A percentile compares a stretch with the other conserved stretches of the same genome.
These are phyloP conservation scores for Cricetomys ansorgei DNA, from an alignment of 2,113 vertebrate species.

Conservation along the genomic window DNA sequence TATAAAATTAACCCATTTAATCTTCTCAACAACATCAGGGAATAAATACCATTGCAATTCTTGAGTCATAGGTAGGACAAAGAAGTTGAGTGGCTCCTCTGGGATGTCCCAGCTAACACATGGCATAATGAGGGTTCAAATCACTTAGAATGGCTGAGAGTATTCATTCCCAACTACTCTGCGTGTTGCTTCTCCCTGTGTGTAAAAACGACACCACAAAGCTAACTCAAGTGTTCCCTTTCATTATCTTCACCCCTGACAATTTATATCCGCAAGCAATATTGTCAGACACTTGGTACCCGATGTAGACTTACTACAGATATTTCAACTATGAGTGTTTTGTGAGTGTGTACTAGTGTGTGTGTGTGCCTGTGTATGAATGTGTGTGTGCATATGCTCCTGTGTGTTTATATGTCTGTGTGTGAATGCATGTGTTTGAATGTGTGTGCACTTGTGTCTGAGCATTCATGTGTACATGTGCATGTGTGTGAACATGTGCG, in stretches of 20 bases:
- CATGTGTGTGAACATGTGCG: background rate
- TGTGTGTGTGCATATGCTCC: background rate
- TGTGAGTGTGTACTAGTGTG: background rate
- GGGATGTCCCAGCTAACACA: background rate
- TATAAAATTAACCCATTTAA: background rate
- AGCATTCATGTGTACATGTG: background rate
- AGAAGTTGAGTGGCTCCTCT: background rate
- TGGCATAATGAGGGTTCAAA: background rate
- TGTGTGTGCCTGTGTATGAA: background rate
- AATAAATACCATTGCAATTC: background rate
- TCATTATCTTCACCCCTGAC: background rate
- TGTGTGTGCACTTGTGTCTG: background rate
- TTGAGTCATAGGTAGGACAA: background rate
- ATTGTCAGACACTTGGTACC: background rate
- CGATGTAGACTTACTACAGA: background rate
- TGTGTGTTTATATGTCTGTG: background rate
- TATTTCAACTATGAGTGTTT: background rate
- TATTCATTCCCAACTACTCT: background rate
- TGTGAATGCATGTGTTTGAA: background rate
- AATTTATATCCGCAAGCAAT: constrained; percentile 5
- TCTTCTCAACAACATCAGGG: background rate
- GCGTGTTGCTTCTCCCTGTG: background rate
- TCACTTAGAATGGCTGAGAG: background rate
- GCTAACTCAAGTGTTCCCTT: background rate
- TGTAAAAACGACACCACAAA: background rate